These are phyloP conservation scores for Frankliniella intonsa DNA, from an alignment of 2,888 invertebrate genomes.

Conservation along the genomic window DNA sequence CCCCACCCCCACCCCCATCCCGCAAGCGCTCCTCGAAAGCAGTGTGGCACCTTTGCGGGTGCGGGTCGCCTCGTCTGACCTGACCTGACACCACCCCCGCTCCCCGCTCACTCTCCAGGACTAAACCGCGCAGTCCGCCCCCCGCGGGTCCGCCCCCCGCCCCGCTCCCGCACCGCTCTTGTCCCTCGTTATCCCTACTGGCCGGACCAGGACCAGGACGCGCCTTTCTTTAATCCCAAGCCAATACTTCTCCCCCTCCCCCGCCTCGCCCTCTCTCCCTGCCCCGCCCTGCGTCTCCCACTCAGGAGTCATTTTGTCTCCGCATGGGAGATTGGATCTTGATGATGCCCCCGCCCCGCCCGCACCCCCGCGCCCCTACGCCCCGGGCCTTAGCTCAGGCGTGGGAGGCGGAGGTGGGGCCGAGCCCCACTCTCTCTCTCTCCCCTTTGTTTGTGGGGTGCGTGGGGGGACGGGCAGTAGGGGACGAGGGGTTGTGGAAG, in stretches of 20 bases:
- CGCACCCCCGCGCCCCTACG: too few relatives aligned
- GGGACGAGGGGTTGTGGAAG: too few relatives aligned
- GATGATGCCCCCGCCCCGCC: too few relatives aligned
- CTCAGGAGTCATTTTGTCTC: constrained; percentile 1
- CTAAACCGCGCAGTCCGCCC: background rate
- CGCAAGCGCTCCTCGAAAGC: too few relatives aligned
- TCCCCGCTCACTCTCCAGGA: background rate
- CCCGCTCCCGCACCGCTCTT: background rate
- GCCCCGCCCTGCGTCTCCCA: background rate
- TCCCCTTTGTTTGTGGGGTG: too few relatives aligned
- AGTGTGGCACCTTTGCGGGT: too few relatives aligned
- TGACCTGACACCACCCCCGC: too few relatives aligned
- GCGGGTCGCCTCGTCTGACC: too few relatives aligned
- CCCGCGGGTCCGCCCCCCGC: background rate
- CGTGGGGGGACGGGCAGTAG: too few relatives aligned
- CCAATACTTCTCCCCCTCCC: constrained; percentile 4
- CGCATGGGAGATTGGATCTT: constrained; percentile 24
- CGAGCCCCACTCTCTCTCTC: too few relatives aligned
- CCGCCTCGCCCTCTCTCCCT: background rate
- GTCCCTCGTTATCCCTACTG: background rate
- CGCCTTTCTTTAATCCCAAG: constrained; percentile 3
- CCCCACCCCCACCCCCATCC: background rate
- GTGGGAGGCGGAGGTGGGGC: background rate
- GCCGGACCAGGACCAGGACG: background rate
- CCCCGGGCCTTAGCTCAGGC: background rate